Percentiles rank a stretch among this genome's conserved stretches.
Evolutionary conservation across 1,140 invertebrate genomes (phyloP).

Genomic region (Microplitis demolitor): DNA sequence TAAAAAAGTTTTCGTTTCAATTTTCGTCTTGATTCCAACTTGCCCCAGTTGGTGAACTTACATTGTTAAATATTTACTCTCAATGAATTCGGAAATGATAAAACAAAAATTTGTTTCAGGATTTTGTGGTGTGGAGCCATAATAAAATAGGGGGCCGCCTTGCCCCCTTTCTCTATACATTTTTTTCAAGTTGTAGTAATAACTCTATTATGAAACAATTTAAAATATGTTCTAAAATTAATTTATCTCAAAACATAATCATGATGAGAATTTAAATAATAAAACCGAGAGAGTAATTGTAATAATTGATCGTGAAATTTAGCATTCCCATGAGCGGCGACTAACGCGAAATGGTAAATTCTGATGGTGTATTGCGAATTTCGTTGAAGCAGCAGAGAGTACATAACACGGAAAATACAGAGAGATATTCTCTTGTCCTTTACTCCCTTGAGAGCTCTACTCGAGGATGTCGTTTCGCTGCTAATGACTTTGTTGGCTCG

Average conservation of each 20-base stretch:
- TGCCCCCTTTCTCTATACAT: too few species aligned
- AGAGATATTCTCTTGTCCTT: not conserved
- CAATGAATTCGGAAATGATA: too few species aligned
- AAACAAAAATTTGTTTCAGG: too few species aligned
- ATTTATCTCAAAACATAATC: not conserved
- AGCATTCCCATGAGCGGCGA: not conserved
- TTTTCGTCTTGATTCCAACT: too few species aligned
- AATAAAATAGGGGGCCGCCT: too few species aligned
- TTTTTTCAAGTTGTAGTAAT: too few species aligned
- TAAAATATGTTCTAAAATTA: too few species aligned
- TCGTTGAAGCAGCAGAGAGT: not conserved
- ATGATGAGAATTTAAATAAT: not conserved
- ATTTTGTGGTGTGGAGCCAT: too few species aligned
- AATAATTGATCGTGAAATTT: conserved; percentile 16
- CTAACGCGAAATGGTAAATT: not conserved
- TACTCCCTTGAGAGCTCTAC: not conserved
- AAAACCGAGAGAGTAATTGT: not conserved
- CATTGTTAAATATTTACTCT: too few species aligned
- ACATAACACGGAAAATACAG: not conserved
- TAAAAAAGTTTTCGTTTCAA: too few species aligned
- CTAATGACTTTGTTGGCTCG: conserved; percentile 51
- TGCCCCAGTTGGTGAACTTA: too few species aligned
- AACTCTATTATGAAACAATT: too few species aligned
- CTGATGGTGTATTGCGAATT: not conserved
- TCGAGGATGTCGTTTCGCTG: conserved; percentile 40